These are phyloP conservation scores for Deroplatys truncata DNA, from an alignment of 2,888 invertebrate genomes.

Conservation along the genomic window DNA sequence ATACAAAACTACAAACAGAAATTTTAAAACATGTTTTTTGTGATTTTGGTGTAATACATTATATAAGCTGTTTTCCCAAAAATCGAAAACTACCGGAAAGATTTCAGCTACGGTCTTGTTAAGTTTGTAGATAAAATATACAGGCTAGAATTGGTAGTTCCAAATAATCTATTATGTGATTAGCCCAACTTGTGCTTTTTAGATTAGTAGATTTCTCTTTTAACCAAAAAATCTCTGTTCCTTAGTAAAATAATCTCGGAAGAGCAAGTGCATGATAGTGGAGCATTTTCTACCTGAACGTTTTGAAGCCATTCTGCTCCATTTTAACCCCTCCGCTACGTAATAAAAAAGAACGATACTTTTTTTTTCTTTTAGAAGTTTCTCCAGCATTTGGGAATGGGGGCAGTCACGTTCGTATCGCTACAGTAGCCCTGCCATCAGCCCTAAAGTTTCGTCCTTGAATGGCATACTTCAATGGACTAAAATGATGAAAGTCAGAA, in stretches of 20 bases:
- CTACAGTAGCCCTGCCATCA: not conserved
- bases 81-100: no score
- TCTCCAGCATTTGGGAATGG: not conserved
- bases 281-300: not conserved
- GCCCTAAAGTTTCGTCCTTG: not conserved
- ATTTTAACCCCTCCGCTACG: not conserved
- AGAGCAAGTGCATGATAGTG: not conserved
- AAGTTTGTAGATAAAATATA: no score
- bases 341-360: not conserved
- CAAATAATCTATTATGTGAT: no score
- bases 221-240: not conserved
- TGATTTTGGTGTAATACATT: no score
- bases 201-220: no score
- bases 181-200: no score
- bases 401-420: not conserved
- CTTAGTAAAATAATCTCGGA: not conserved
- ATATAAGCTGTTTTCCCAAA: rapidly evolving
- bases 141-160: no score
- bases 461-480: not conserved
- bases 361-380: not conserved
- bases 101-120: no score
- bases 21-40: no score
- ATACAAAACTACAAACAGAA: no score
- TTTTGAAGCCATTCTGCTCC: not conserved
- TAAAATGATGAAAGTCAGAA: not conserved